Base-by-base conservation (phyloP, 2,113 vertebrate genomes). In the Mormyrus lacerda region DNA sequence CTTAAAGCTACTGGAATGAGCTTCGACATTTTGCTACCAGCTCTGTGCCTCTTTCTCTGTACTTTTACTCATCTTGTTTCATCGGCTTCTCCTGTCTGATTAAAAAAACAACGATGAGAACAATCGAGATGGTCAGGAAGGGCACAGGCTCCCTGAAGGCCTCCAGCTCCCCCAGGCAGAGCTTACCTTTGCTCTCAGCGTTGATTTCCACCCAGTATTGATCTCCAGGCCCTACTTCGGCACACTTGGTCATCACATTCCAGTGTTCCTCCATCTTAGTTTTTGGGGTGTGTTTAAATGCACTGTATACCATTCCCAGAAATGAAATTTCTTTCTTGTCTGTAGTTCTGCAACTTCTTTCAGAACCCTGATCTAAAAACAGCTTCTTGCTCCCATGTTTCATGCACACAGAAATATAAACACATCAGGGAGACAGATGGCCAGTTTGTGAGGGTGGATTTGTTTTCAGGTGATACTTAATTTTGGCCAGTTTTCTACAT, bases 1-100 rank as follows among this genome's bases (percentile, higher is more conserved):
- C 92, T 94, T 90, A 89, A 91, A 90, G 91, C 91, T 91, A 88
- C 85, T 89, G 89, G 90, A 91, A 90, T 87, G 90, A 91, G 21
- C 82, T 24, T 47, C n/a, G n/a, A 45, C 15, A 17, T 82, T 24
- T 21, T 82, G 44, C 44, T 82, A 19, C 39, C 44, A n/a, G 82
- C 82, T 84, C 82, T 45, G 21, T 11, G 21, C 42, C 82, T 84
- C 42, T 84, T 44, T 45, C 44, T 19, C 35, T 47, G 82, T 24
- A 47, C 24, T 84, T 84, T n/a, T 11, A n/a, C 82, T 45, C 47
- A 21, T 84, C 44, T n/a, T 84, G 39, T 45, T 47, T n/a, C 82
- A n/a, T 84, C n/a, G 82, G 21, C 44, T 45, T 19, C 42, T 84
- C 39, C 35, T 47, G 82, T 84, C 19, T 47, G 19, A 48, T 84